Percentiles rank a stretch among this genome's conserved stretches.
Evolutionary conservation across 1,140 invertebrate genomes (phyloP).

Genomic region (Zaprionus nigranus): DNA sequence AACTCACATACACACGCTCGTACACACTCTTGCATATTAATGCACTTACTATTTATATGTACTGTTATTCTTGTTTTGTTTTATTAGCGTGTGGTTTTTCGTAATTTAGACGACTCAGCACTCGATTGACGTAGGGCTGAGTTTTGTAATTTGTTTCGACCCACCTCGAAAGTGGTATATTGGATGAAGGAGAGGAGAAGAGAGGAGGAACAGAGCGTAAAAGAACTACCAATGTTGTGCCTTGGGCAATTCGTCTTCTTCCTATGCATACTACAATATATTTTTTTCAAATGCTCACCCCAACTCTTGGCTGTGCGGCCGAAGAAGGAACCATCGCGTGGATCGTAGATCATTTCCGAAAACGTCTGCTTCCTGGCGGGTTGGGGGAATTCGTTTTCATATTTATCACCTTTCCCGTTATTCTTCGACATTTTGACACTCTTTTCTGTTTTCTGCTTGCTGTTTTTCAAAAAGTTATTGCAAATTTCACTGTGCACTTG

Average conservation of each 20-base stretch:
- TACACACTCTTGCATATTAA: not conserved
- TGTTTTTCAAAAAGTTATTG: constrained; percentile 26
- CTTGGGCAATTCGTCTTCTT: not conserved
- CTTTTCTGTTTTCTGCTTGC: constrained; percentile 20
- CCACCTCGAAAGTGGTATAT: not conserved
- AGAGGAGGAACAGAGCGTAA: not conserved
- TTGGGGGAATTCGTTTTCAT: constrained; percentile 86
- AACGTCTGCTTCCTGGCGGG: constrained; percentile 85
- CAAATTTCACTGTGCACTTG: constrained; percentile 9
- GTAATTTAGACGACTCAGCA: constrained; percentile 23
- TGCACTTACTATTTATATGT: constrained; percentile 2
- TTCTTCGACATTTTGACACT: constrained; percentile 76
- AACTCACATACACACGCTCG: not conserved
- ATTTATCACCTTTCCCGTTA: constrained; percentile 66
- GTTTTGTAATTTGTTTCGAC: not conserved
- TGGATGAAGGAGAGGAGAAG: not conserved
- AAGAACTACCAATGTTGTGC: not conserved
- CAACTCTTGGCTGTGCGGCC: constrained; percentile 90
- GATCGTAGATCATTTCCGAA: constrained; percentile 88
- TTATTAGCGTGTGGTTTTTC: constrained; percentile 7
- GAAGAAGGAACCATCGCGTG: constrained; percentile 87
- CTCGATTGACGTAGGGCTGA: constrained; percentile 23
- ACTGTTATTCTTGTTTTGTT: constrained; percentile 15
- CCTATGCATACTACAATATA: not conserved
- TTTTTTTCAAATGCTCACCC: constrained; percentile 86